Evolutionary conservation across 2,888 invertebrate species (phyloP), one percentile per base, ranked within the genome.

Genomic region (Ophion costatus): DNA sequence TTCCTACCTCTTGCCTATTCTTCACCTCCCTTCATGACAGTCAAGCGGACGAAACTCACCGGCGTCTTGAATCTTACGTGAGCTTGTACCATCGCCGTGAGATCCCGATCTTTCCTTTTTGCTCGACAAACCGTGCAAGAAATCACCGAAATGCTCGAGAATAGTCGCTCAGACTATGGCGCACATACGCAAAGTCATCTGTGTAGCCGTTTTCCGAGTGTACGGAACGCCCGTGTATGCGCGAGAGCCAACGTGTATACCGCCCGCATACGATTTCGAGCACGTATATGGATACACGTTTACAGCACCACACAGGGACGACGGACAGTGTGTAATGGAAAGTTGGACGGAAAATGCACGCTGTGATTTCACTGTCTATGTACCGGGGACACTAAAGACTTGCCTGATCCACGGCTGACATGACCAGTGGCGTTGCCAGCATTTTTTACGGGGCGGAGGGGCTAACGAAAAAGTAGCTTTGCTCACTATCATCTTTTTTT

Each of bases 91-190:
- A 61, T 70, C 66, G 66, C 56, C 80, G 20, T 38, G 45, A 63
- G 59, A 81, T 61, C 67, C 42, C 56, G 70, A 73, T 78, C 70
- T 10, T 67, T 80, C 71, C 66, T 80, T 63, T 66, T 75, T 78
- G 69, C 74, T 59, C 56, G 70, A 80, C 83, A 83, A 86, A 83
- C 80, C 64, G 64, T 64, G 70, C 83, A 75, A 83, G 79, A 83
- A 83, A 83, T 83, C 79, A 80, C 79, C 75, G 75, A 83, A 83
- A 83, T 79, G 69, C 70, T 70, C 33, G 67, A 29, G 64, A 70
- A 63, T 56, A 73, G 61, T 64, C 70, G 42, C 69, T 69, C 61
- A 38, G 59, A 73, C 59, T 69, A n/a, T 69, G 11, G 61, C 24
- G 20, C 22, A 56, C 69, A 56, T 51, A 57, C 63, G 66, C 74